Conservation (phyloP, 2,888 invertebrate genomes). For the Polydesmus complanatus region DNA sequence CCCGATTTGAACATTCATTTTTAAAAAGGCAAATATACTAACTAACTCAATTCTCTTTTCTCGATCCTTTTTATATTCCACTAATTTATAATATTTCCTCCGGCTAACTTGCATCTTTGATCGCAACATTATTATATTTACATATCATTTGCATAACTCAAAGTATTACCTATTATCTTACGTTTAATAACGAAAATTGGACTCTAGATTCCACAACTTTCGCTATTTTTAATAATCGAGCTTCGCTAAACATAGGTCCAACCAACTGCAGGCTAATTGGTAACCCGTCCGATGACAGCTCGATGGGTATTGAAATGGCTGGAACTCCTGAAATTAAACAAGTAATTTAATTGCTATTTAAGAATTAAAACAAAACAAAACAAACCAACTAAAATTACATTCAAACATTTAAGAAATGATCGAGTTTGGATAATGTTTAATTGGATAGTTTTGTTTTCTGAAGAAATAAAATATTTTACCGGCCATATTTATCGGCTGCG, state of each 20-base stretch:
- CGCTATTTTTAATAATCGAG: slow-evolving; percentile 57
- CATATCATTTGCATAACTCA: too few relatives aligned
- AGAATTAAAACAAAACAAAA: neutral
- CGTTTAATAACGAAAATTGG: slow-evolving; percentile 41
- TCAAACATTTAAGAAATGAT: too few relatives aligned
- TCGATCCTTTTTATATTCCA: too few relatives aligned
- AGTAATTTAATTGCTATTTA: neutral
- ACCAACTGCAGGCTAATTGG: slow-evolving; percentile 82
- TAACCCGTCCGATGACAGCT: slow-evolving; percentile 53
- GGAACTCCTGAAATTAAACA: slow-evolving; percentile 58
- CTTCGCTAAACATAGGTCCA: slow-evolving; percentile 62
- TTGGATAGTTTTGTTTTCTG: slow-evolving; percentile 9
- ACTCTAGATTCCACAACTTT: slow-evolving; percentile 65
- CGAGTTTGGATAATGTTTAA: slow-evolving; percentile 7
- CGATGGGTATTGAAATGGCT: slow-evolving; percentile 71
- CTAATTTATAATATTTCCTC: too few relatives aligned
- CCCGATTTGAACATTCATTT: too few relatives aligned
- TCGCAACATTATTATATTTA: too few relatives aligned
- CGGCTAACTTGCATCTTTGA: too few relatives aligned
- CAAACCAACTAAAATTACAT: too few relatives aligned
- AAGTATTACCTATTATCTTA: too few relatives aligned
- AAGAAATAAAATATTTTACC: slow-evolving; percentile 47
- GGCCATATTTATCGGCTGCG: slow-evolving; percentile 93
- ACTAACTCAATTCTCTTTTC: too few relatives aligned
- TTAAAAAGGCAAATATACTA: too few relatives aligned